Conservation (phyloP, 2,797 vertebrate genomes). For the Ptychobarbus kaznakovi region DNA sequence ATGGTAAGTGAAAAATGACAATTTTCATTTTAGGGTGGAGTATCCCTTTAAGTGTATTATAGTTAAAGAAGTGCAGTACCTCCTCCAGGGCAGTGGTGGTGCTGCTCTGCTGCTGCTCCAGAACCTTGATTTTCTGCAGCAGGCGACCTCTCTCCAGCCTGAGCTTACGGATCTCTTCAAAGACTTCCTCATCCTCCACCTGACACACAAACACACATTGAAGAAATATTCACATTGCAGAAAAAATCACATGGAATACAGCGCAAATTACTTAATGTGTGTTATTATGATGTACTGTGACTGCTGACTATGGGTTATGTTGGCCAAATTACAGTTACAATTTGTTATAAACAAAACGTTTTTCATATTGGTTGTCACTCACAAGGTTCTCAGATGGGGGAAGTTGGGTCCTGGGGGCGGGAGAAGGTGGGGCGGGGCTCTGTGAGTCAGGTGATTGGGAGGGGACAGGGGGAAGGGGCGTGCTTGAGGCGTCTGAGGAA, state of each 20-base stretch:
- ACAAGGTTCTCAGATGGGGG: conserved; percentile 65
- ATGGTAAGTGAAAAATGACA: too few relatives aligned
- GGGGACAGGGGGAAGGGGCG: conserved; percentile 50
- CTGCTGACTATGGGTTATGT: background rate
- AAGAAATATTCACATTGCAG: background rate
- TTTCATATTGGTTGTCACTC: conserved; percentile 43
- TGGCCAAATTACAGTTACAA: background rate
- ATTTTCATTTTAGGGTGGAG: too few relatives aligned
- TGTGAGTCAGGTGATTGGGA: conserved; percentile 60
- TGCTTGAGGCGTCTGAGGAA: conserved; percentile 59
- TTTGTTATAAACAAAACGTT: background rate
- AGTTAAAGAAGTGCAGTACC: conserved; percentile 60
- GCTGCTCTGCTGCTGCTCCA: conserved; percentile 88
- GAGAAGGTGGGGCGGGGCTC: conserved; percentile 63
- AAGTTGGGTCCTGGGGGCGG: conserved; percentile 67
- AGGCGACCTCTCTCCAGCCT: conserved; percentile 88
- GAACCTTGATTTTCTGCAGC: conserved; percentile 89
- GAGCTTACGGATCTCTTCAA: conserved; percentile 90
- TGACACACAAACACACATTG: conserved; percentile 37
- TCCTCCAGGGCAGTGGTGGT: conserved; percentile 73
- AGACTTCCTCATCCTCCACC: conserved; percentile 88
- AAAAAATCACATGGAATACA: background rate
- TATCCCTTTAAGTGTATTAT: background rate
- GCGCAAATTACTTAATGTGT: background rate
- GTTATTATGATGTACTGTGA: background rate